Evolutionary conservation across 1,140 invertebrate species (phyloP), one percentile per base, ranked within the genome.

Genomic region (Gonatopus flavifemur): DNA sequence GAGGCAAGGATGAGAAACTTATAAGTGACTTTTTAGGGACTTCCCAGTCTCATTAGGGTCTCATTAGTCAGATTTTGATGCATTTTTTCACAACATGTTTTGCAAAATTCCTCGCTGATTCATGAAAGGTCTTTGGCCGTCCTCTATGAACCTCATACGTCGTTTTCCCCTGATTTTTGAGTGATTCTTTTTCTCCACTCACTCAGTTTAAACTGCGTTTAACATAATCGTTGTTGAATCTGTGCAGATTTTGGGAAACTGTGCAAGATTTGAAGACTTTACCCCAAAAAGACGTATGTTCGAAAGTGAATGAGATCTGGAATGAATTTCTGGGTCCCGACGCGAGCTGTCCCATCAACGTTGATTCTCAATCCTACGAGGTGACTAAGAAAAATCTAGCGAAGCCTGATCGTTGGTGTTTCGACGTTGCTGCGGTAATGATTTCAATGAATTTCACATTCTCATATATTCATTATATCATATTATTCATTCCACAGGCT

Each of bases 331-430:
- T 99, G 10, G 91, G 90, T 4, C 83, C 90, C 1, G 96, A 98
- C 69, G 96, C 97, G 0, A 91, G 91, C 30, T 96, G 93, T 67
- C 94, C 96, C 0, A 90, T 99, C 22, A 99, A 99, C 74, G 93
- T 99, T 7, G 98, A 99, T 74, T 96, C 94, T 3, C 84, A 86
- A 65, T 93, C 89, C 8, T 88, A 85, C 71, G 89, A 91, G 66
- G 74, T 85, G 5, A 93, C 89, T 0, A 87, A 88, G 59, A 86
- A 83, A 60, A 90, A 91, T 75, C 84, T 93, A 74, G 84, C 86
- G 52, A 86, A 86, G 39, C 86, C 88, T 9, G 91, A 94, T 79
- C 83, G 96, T 64, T 99, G 95, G 87, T 94, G 90, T 57, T 99
- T 98, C 78, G 96, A 99, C 72, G 90, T 95, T 70, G 97, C 97